Conservation (phyloP, 2,113 vertebrate species). For the Paraplagusia blochii region DNA sequence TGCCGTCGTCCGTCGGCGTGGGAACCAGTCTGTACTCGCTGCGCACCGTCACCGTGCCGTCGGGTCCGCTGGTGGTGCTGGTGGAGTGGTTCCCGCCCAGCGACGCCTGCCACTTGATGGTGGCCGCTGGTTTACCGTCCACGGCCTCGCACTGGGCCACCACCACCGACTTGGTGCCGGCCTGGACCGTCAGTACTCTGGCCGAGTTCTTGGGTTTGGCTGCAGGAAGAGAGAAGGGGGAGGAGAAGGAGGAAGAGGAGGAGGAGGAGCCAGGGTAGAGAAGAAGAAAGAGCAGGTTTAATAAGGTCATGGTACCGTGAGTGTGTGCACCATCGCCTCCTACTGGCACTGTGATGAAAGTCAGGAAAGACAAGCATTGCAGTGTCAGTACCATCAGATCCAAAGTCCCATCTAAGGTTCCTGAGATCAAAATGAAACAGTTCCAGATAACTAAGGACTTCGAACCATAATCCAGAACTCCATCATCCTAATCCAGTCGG, state of each 20-base stretch:
- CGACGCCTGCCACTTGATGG: constrained; percentile 75
- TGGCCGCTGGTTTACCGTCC: constrained; percentile 76
- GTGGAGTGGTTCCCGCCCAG: constrained; percentile 59
- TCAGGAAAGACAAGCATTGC: background rate
- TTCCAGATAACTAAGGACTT: too few species aligned
- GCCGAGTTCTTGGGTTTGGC: constrained; percentile 78
- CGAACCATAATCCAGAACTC: too few species aligned
- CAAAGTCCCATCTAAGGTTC: too few species aligned
- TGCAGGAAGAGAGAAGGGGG: background rate
- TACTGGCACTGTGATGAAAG: constrained; percentile 35
- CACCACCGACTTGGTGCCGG: constrained; percentile 57
- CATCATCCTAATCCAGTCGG: too few species aligned
- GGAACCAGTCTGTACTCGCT: constrained; percentile 77
- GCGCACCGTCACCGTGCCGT: constrained; percentile 78
- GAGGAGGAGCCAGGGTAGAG: background rate
- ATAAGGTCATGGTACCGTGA: constrained; percentile 27
- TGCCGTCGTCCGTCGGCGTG: constrained; percentile 57
- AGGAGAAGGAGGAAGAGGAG: constrained; percentile 37
- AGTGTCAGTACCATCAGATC: constrained; percentile 1
- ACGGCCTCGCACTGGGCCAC: constrained; percentile 80
- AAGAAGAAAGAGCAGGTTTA: background rate
- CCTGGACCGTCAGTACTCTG: constrained; percentile 62
- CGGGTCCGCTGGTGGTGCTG: constrained; percentile 42
- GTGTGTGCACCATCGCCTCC: constrained; percentile 24
- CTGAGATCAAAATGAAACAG: too few species aligned